Percentiles rank a stretch among this genome's conserved stretches.
Conservation (phyloP, 2,888 invertebrate species). For the Eumerus sabulonum region DNA sequence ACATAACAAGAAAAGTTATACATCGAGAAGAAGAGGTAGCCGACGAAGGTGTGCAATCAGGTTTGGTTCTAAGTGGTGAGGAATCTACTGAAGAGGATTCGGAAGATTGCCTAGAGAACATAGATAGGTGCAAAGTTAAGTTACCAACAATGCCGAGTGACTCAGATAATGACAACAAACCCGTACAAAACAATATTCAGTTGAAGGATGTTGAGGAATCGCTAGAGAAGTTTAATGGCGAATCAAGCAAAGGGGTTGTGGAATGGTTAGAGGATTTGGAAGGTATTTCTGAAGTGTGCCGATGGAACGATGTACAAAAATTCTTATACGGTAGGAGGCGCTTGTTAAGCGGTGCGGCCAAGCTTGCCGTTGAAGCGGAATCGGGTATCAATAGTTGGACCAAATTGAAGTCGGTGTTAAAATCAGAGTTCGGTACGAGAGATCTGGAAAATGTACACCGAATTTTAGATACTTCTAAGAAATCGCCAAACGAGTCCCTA, state of each 20-base stretch:
- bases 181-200: background rate
- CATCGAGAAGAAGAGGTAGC: too few relatives aligned
- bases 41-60: too few relatives aligned
- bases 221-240: constrained; percentile 4
- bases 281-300: too few relatives aligned
- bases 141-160: too few relatives aligned
- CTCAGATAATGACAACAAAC: too few relatives aligned
- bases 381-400: too few relatives aligned
- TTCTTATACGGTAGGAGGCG: background rate
- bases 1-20: too few relatives aligned
- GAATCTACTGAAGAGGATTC: too few relatives aligned
- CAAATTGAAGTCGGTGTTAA: background rate
- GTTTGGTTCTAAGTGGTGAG: too few relatives aligned
- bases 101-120: too few relatives aligned
- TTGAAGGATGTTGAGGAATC: too few relatives aligned
- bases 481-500: background rate
- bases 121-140: too few relatives aligned
- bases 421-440: background rate
- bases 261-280: background rate
- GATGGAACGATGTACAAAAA: background rate
- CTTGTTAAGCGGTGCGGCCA: background rate
- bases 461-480: background rate
- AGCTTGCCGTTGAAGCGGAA: background rate
- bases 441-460: background rate
- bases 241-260: background rate